phyloP scores from a whole-genome alignment of 2,113 vertebrate genomes.

The Mustela nigripes region DNA sequence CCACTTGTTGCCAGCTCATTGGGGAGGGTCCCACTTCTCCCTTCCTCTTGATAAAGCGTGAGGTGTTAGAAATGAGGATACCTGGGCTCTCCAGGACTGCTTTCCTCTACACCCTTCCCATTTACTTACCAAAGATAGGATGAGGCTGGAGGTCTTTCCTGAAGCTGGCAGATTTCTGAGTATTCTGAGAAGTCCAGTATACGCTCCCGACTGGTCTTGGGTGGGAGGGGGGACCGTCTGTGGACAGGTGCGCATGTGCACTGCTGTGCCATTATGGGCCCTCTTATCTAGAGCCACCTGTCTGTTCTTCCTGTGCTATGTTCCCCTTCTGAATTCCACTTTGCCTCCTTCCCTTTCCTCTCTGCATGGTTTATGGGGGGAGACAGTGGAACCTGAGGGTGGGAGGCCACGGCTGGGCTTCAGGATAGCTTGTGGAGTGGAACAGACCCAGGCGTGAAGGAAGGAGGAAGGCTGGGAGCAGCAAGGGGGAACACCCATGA shows the following conservation, averaged over 20 bases:
- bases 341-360: neutral
- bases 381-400: neutral
- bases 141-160: neutral
- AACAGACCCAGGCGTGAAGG: neutral
- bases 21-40: neutral
- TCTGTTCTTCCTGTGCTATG: neutral
- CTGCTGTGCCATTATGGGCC: neutral
- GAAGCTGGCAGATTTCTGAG: neutral
- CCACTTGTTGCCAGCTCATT: neutral
- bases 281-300: neutral
- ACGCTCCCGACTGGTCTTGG: neutral
- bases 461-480: neutral
- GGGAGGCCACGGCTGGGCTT: neutral
- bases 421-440: neutral
- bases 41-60: neutral
- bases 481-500: neutral
- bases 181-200: neutral
- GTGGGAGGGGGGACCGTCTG: neutral
- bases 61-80: neutral
- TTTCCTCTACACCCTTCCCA: neutral
- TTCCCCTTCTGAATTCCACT: neutral
- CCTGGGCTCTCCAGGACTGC: neutral
- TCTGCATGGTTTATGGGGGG: neutral
- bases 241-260: neutral
- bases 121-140: neutral